These are phyloP conservation scores for Tetropium fuscum DNA, from an alignment of 2,888 invertebrate species.

Conservation along the genomic window DNA sequence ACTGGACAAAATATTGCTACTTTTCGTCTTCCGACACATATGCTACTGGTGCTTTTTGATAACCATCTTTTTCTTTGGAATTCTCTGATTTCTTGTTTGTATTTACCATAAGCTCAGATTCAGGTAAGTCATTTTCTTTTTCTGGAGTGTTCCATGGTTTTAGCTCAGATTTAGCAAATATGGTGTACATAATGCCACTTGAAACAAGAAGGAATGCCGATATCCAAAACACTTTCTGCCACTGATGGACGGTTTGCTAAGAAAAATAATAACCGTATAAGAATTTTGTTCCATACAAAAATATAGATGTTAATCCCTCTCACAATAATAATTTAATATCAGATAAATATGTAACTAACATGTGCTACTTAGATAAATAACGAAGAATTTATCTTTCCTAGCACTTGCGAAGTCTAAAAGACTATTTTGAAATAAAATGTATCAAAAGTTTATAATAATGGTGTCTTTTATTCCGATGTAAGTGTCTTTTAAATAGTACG, in stretches of 20 bases:
- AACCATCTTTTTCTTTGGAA: neutral
- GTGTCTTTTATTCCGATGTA: too few relatives aligned
- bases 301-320: too few relatives aligned
- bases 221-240: slow-evolving; percentile 73
- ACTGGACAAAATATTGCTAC: neutral
- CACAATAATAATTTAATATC: too few relatives aligned
- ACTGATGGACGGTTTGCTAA: slow-evolving; percentile 72
- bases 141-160: slow-evolving; percentile 71
- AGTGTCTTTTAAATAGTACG: too few relatives aligned
- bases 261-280: slow-evolving; percentile 41
- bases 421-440: too few relatives aligned
- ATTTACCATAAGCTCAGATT: slow-evolving; percentile 38
- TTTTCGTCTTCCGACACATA: neutral
- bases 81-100: slow-evolving; percentile 14
- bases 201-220: slow-evolving; percentile 67
- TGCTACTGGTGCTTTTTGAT: neutral
- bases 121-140: slow-evolving; percentile 14
- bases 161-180: slow-evolving; percentile 70
- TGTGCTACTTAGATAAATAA: too few relatives aligned
- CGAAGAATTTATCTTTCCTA: too few relatives aligned
- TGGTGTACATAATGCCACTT: slow-evolving; percentile 68
- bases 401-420: too few relatives aligned
- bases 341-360: too few relatives aligned
- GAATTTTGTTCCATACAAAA: too few relatives aligned
- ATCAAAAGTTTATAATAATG: too few relatives aligned